Conservation (phyloP, 2,797 vertebrate species). For the Girardinus metallicus region DNA sequence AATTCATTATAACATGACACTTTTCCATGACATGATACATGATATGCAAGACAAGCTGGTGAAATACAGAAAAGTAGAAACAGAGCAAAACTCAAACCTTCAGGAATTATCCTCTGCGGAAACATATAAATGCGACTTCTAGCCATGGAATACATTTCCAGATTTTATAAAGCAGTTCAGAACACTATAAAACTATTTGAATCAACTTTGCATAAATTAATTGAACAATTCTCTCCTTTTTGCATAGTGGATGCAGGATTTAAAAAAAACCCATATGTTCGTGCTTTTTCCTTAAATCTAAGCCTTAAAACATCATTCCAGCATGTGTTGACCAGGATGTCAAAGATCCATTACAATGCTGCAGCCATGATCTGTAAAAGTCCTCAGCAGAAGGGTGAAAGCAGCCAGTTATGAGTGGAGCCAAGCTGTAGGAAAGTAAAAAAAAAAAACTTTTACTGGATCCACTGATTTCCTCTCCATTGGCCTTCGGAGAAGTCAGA, state of each 20-base stretch:
- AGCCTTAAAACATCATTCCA: background rate
- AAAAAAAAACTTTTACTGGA: slow-evolving; percentile 47
- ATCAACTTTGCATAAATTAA: background rate
- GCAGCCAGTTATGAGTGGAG: background rate
- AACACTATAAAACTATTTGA: background rate
- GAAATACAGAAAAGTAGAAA: background rate
- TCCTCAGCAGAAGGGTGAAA: background rate
- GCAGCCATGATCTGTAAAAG: background rate
- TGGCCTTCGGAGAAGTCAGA: slow-evolving; percentile 49
- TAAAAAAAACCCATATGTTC: background rate
- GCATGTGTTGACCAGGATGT: background rate
- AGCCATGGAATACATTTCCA: background rate
- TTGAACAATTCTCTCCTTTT: background rate
- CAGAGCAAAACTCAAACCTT: background rate
- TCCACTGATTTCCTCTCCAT: slow-evolving; percentile 58
- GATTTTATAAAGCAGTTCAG: background rate
- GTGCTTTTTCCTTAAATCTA: background rate
- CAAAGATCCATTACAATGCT: background rate
- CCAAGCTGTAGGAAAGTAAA: slow-evolving; percentile 4
- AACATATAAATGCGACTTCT: background rate
- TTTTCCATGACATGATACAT: background rate
- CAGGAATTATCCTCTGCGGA: background rate
- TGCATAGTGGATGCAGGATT: background rate
- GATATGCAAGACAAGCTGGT: background rate
- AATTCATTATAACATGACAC: background rate